These are phyloP conservation scores for Microctenopoma stevenorrisi DNA, from an alignment of 2,797 vertebrate genomes.

Conservation along the genomic window DNA sequence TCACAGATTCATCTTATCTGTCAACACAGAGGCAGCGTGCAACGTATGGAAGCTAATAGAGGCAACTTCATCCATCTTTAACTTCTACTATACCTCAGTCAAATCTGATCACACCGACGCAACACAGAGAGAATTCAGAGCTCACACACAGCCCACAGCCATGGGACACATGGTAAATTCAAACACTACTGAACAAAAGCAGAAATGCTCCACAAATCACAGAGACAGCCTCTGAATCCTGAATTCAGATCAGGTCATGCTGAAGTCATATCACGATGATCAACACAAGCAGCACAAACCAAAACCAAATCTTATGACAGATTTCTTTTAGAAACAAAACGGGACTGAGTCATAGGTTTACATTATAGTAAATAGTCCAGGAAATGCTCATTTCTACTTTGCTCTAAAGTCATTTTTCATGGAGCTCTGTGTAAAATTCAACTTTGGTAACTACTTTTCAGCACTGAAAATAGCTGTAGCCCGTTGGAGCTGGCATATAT, in stretches of 20 bases:
- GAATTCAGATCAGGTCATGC: constrained; percentile 18
- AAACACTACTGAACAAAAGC: constrained; percentile 45
- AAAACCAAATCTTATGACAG: not conserved
- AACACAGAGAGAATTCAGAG: no score
- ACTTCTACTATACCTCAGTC: not conserved
- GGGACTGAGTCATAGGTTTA: not conserved
- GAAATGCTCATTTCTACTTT: constrained; percentile 16
- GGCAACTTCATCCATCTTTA: no score
- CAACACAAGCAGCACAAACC: not conserved
- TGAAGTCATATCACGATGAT: not conserved
- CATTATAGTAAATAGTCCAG: constrained; percentile 18
- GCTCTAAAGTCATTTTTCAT: constrained; percentile 24
- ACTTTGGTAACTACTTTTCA: constrained; percentile 29
- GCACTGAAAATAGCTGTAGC: constrained; percentile 33
- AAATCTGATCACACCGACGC: not conserved
- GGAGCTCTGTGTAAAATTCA: constrained; percentile 23
- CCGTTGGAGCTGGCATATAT: constrained; percentile 42
- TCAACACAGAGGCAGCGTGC: not conserved
- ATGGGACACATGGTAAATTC: constrained; percentile 43
- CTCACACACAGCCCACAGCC: no score
- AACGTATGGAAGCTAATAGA: not conserved
- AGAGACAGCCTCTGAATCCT: constrained; percentile 1
- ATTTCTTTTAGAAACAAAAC: not conserved
- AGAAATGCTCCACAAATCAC: constrained; percentile 34
- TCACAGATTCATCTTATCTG: not conserved